Base-by-base conservation (phyloP, 2,797 vertebrate genomes). In the Cossypha polioptera region DNA sequence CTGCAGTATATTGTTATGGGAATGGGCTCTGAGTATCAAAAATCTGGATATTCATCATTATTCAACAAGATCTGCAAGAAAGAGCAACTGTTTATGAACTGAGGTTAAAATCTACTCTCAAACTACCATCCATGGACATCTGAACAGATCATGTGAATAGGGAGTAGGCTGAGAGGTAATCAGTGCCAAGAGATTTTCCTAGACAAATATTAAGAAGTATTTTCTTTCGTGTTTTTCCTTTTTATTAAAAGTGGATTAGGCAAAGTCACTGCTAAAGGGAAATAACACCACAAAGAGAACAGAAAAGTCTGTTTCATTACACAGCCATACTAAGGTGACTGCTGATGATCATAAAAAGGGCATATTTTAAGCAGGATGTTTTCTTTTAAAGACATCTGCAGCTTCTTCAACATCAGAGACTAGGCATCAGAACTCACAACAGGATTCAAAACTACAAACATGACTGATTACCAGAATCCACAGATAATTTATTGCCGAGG, bases 371-470 rank as follows among this genome's bases (percentile, higher is more conserved):
- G 53, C 11, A 75, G 69, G 29, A 79, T 48, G 36, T 74, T 85
- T 76, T 93, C 74, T 87, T 92, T 88, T 84, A 88, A 82, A 96
- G 57, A 82, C 61, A 91, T 72, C 63, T 85, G 82, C 57, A 93
- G 61, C 25, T 84, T 62, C 54, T 85, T 93, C 16, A 10, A 78
- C 65, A 80, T 86, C 71, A 94, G 87, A 90, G 42, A 57, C 29
- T 33, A 69, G 22, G 33, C 43, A 90, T 59, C 57, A 90, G 43
- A 59, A 92, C 31, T 90, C 51, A 80, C 18, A 67, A 69, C 28
- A 80, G 20, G 76, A 67, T 36, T 53, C 59, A 61, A 88, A 92
- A 85, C 63, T 89, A 75, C 53, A 90, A 87, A 71, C 16, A 63
- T 4, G 20, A 88, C 54, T 55, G 40, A 91, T 73, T 91, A 87